Base-by-base conservation (phyloP, 2,888 invertebrate genomes). In the Oligia latruncula region DNA sequence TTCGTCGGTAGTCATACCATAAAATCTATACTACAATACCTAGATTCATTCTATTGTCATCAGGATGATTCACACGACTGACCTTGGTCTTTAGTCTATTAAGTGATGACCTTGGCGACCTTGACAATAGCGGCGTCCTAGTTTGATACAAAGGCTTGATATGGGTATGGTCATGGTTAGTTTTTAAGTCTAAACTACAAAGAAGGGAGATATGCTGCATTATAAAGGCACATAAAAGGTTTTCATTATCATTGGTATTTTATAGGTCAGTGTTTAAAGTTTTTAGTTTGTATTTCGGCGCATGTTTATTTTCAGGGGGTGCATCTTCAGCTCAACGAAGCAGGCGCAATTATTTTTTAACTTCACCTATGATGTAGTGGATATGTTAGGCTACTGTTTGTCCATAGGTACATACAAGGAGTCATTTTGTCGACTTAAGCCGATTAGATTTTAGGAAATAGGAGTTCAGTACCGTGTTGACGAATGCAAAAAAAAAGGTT, bases 91-190 rank as follows among this genome's bases (percentile, higher is more conserved):
- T 65, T 66, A 60, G 71, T 73, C 29, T 64, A 73, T 70, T 82
- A 71, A 77, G 6, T 40, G 52, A 67, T 77, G 66, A 86, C 71
- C 77, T 77, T 82, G 52, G 40, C n/a, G 66, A 83, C 78, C 66
- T 74, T 87, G 71, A 74, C 29, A 70, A 76, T 13, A 40, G 71
- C 15, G 17, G 13, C n/a, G 52, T 49, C 68, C 85, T 76, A 70
- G 13, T 82, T 76, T 60, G 40, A 9, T 52, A 71, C 77, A 82
- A 82, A 62, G 55, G 62, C 62, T 73, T 86, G 70, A 83, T 46
- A 62, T 55, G 62, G 76, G 72, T 70, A 35, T 66, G 73, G 35
- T 43, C 67, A 77, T 64, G 73, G 35, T 43, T 64, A 35, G 46
- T 2, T 67, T 82, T 64, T 29, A 4, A 35, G 20, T 35, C 4